These are phyloP conservation scores for Metaphire vulgaris DNA, from an alignment of 1,140 invertebrate species.

Conservation along the genomic window DNA sequence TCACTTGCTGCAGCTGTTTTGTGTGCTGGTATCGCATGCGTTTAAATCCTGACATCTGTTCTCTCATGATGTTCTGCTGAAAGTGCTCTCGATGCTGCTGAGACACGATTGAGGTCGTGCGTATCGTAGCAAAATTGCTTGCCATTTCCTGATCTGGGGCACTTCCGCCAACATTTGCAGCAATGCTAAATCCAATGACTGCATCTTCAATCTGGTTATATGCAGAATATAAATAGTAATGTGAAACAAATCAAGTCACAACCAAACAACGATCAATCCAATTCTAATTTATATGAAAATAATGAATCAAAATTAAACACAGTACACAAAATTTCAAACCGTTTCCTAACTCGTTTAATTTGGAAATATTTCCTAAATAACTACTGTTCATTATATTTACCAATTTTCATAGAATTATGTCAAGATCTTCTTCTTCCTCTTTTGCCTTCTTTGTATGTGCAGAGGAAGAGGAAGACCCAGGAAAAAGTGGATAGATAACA, in stretches of 20 bases:
- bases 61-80: slow-evolving; percentile 93
- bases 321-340: no score
- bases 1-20: slow-evolving; percentile 71
- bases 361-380: no score
- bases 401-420: no score
- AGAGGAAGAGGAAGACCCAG: no score
- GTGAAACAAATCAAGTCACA: neutral
- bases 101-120: slow-evolving; percentile 95
- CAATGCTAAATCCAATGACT: neutral
- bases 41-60: slow-evolving; percentile 99
- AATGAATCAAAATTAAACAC: neutral
- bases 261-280: neutral
- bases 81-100: slow-evolving; percentile 98
- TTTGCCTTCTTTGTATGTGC: no score
- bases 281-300: neutral
- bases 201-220: neutral
- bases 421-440: no score
- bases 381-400: no score
- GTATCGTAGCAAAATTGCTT: slow-evolving; percentile 91
- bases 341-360: no score
- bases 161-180: neutral
- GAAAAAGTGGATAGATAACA: no score
- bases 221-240: neutral
- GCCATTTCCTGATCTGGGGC: slow-evolving; percentile 33
- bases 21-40: slow-evolving; percentile 95